Evolutionary conservation across 2,113 vertebrate genomes (phyloP).

Genomic region (Ellobius talpinus): DNA sequence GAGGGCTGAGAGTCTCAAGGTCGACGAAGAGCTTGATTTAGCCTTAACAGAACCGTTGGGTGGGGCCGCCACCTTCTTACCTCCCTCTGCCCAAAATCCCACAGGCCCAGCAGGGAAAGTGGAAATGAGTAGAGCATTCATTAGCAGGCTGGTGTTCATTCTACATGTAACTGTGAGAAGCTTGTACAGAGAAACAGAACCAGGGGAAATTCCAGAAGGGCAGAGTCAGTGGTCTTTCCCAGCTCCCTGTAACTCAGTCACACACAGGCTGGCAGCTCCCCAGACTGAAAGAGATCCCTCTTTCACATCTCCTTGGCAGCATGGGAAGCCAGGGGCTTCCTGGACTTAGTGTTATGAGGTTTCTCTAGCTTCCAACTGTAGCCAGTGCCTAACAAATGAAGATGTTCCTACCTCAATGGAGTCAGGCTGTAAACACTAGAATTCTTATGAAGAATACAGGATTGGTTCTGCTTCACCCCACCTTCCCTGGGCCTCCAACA

Average conservation of each 20-base stretch:
- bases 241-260: slow-evolving; percentile 31
- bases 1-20: not conserved
- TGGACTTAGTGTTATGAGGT: slow-evolving; percentile 37
- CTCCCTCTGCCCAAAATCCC: slow-evolving; percentile 26
- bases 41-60: slow-evolving; percentile 7
- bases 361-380: slow-evolving; percentile 53
- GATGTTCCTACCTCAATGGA: slow-evolving; percentile 15
- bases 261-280: slow-evolving; percentile 47
- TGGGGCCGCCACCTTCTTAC: slow-evolving; percentile 48
- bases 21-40: not conserved
- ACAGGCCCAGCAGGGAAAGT: slow-evolving; percentile 56
- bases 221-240: slow-evolving; percentile 63
- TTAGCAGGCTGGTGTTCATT: slow-evolving; percentile 59
- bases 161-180: slow-evolving; percentile 52
- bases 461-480: not conserved
- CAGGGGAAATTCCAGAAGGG: slow-evolving; percentile 69
- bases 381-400: slow-evolving; percentile 52
- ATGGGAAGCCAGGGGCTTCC: slow-evolving; percentile 55
- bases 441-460: slow-evolving; percentile 13
- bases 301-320: slow-evolving; percentile 44
- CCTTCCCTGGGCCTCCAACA: not conserved
- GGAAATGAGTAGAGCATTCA: slow-evolving; percentile 74
- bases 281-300: slow-evolving; percentile 39
- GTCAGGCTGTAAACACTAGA: slow-evolving; percentile 12
- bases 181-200: slow-evolving; percentile 39